These are phyloP conservation scores for Alouatta palliata DNA, from an alignment of 2,113 vertebrate species.

Conservation along the genomic window DNA sequence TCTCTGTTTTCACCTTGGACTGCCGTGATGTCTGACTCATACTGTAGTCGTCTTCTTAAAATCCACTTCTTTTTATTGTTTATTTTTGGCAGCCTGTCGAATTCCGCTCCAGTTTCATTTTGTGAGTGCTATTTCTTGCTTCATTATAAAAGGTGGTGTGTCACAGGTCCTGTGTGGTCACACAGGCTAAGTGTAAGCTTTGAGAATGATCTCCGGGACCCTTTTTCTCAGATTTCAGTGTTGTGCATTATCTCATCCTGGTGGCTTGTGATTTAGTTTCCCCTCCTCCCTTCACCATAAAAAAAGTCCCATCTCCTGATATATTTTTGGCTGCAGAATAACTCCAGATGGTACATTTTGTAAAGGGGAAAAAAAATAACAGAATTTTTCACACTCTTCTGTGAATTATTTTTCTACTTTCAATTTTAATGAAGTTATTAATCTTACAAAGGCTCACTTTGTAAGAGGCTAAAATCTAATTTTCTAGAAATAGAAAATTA, in stretches of 20 bases:
- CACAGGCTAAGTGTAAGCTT: neutral
- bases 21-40: neutral
- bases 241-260: neutral
- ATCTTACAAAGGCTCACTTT: constrained; percentile 46
- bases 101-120: neutral
- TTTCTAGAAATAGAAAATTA: constrained; percentile 44
- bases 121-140: neutral
- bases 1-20: neutral
- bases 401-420: constrained; percentile 59
- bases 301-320: constrained; percentile 4
- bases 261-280: constrained; percentile 45
- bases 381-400: constrained; percentile 35
- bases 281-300: neutral
- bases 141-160: neutral
- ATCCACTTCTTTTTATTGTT: constrained; percentile 19
- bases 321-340: constrained; percentile 65
- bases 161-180: neutral
- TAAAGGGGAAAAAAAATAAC: constrained; percentile 13
- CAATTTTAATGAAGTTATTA: constrained; percentile 55
- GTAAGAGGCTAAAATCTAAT: neutral
- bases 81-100: neutral
- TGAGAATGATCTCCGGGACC: neutral
- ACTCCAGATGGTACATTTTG: constrained; percentile 67
- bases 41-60: constrained; percentile 39
- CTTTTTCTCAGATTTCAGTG: neutral